phyloP scores from a whole-genome alignment of 2,113 vertebrate species.

The Mobula birostris region DNA sequence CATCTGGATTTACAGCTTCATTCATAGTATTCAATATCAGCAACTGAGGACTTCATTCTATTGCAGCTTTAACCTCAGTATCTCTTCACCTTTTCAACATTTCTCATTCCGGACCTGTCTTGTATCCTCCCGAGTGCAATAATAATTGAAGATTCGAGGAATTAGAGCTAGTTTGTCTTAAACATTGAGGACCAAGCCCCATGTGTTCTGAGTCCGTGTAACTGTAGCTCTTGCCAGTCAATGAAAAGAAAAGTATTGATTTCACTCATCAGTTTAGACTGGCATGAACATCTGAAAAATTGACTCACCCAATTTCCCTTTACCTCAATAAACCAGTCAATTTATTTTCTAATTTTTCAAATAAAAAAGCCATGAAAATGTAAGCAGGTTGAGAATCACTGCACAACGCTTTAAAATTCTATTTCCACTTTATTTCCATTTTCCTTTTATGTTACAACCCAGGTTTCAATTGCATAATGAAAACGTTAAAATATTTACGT shows the following conservation, averaged over 20 bases:
- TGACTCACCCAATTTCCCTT: neutral
- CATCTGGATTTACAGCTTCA: neutral
- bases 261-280: neutral
- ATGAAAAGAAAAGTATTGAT: neutral
- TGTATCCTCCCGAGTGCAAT: neutral
- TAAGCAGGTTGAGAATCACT: neutral
- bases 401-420: neutral
- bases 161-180: neutral
- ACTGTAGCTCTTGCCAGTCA: neutral
- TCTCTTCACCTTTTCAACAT: neutral
- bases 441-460: neutral
- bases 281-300: neutral
- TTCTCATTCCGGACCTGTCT: neutral
- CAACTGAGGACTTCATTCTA: neutral
- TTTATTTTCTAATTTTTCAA: neutral
- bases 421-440: neutral
- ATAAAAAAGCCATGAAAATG: neutral
- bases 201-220: neutral
- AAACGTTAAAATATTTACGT: conserved; percentile 14
- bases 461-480: conserved; percentile 5
- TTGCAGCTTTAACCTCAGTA: neutral
- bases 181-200: neutral
- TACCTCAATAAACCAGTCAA: neutral
- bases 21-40: neutral
- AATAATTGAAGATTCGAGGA: neutral